These are phyloP conservation scores for Synanceia verrucosa DNA, from an alignment of 2,797 vertebrate species.

Conservation along the genomic window DNA sequence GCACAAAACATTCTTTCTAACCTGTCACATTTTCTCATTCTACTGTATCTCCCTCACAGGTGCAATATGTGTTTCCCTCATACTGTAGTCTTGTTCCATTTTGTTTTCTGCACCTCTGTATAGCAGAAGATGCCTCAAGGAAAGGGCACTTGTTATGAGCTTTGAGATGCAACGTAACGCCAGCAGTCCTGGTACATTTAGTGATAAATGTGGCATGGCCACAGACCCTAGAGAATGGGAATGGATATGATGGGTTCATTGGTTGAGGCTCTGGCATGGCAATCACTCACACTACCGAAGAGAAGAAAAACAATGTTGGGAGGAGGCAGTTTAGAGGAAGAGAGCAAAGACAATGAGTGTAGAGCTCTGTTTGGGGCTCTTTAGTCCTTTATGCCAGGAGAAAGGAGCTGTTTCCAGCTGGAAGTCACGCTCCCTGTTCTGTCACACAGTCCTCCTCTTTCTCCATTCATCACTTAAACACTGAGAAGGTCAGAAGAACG, in stretches of 20 bases:
- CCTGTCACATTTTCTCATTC: too few relatives aligned
- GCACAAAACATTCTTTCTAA: too few relatives aligned
- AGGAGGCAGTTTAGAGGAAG: not conserved
- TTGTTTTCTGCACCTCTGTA: slow-evolving; percentile 1
- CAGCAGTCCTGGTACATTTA: slow-evolving; percentile 58
- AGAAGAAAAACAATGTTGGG: not conserved
- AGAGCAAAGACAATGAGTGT: slow-evolving; percentile 24
- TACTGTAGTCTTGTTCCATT: not conserved
- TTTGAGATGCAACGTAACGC: slow-evolving; percentile 32
- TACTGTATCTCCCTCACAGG: not conserved
- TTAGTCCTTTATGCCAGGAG: slow-evolving; percentile 42
- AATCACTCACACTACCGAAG: slow-evolving; percentile 51
- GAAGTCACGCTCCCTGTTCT: slow-evolving; percentile 51
- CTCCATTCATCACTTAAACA: slow-evolving; percentile 51
- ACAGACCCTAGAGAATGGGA: slow-evolving; percentile 47
- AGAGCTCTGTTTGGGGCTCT: slow-evolving; percentile 37
- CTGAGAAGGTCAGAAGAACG: slow-evolving; percentile 27
- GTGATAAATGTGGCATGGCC: slow-evolving; percentile 71
- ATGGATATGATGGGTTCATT: slow-evolving; percentile 53
- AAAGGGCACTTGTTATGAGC: slow-evolving; percentile 20
- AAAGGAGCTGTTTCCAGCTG: slow-evolving; percentile 61
- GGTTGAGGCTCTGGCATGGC: slow-evolving; percentile 42
- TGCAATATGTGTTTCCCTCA: slow-evolving; percentile 10
- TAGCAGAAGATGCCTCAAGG: slow-evolving; percentile 16
- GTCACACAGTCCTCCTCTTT: slow-evolving; percentile 52